These are phyloP conservation scores for Odontamblyopus rebecca DNA, from an alignment of 2,797 vertebrate species.

Conservation along the genomic window DNA sequence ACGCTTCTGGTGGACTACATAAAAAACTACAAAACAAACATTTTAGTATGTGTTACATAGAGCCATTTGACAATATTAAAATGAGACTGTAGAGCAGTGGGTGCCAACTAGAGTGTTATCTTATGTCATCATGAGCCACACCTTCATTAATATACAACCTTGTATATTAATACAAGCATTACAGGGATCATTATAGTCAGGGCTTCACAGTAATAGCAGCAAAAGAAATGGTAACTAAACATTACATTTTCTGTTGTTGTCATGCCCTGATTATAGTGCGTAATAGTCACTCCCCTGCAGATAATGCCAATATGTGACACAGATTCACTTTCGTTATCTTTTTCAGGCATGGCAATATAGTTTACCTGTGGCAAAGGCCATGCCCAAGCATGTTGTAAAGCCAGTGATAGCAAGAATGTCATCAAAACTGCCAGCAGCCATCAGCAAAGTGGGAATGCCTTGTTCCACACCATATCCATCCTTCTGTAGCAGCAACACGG, in stretches of 20 bases:
- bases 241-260: neutral
- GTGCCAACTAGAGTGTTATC: neutral
- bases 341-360: neutral
- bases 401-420: constrained; percentile 95
- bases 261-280: neutral
- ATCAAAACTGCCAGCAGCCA: constrained; percentile 91
- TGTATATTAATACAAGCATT: neutral
- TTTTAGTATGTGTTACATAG: neutral
- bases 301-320: neutral
- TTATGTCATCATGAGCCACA: neutral
- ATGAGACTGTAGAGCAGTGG: neutral
- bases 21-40: constrained; percentile 37
- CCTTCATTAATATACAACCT: too few species aligned
- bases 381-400: constrained; percentile 93
- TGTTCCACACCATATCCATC: constrained; percentile 89
- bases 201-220: neutral
- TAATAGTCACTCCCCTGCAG: constrained; percentile 8
- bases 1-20: constrained; percentile 55
- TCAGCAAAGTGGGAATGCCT: constrained; percentile 91
- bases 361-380: constrained; percentile 91
- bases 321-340: constrained; percentile 1
- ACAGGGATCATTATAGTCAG: neutral
- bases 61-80: neutral
- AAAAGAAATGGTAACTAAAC: neutral
- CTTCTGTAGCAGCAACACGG: constrained; percentile 91